Evolutionary conservation across 2,797 vertebrate genomes (phyloP).

Genomic region (Sciurus vulgaris): DNA sequence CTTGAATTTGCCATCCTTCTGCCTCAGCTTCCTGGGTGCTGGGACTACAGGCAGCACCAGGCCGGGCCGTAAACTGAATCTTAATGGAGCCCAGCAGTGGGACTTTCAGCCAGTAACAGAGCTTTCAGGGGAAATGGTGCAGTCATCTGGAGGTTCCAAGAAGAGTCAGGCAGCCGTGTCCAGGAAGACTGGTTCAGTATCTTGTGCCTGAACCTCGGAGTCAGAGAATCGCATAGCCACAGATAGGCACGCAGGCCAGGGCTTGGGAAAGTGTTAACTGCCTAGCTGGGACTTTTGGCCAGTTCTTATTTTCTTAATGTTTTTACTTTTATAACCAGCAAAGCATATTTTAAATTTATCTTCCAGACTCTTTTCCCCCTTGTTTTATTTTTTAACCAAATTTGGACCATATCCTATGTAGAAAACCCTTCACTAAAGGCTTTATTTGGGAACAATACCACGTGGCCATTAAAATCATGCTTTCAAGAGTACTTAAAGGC

Average conservation of each 20-base stretch:
- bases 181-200: neutral
- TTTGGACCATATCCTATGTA: neutral
- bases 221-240: neutral
- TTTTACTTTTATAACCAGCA: conserved; percentile 9
- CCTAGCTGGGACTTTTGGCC: neutral
- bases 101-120: neutral
- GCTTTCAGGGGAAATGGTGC: too few relatives aligned
- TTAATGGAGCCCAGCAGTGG: neutral
- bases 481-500: neutral
- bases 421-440: neutral
- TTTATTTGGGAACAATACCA: neutral
- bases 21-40: too few relatives aligned
- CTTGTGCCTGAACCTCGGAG: neutral
- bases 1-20: too few relatives aligned
- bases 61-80: too few relatives aligned
- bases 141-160: neutral
- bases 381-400: conserved; percentile 4
- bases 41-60: too few relatives aligned
- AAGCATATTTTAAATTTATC: neutral
- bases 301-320: neutral
- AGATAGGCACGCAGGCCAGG: neutral
- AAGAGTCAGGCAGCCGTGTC: neutral
- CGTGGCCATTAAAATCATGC: neutral
- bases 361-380: neutral
- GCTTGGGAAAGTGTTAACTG: neutral